A percentile compares a stretch with the other conserved stretches of the same genome.
phyloP scores from a whole-genome alignment of 2,113 vertebrate species.

The Echinops telfairi region DNA sequence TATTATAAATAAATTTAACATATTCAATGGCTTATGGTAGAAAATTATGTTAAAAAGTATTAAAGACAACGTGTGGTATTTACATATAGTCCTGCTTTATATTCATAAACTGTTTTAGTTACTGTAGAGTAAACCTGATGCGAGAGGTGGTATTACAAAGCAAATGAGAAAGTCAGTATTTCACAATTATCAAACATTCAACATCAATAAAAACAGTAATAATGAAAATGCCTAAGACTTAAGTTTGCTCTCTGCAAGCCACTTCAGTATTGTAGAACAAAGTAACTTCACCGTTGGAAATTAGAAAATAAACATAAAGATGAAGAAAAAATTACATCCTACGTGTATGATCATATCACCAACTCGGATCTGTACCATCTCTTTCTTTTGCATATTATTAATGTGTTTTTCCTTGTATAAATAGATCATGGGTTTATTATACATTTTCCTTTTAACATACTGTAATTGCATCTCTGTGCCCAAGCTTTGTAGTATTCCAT shows the following conservation, averaged over 20 bases:
- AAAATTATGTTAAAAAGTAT: neutral
- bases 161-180: conserved; percentile 6
- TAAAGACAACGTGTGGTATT: neutral
- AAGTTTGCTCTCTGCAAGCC: neutral
- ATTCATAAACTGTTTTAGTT: conserved; percentile 14
- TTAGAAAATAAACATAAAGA: neutral
- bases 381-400: neutral
- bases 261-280: neutral
- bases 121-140: neutral
- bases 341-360: neutral
- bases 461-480: neutral
- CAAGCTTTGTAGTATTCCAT: neutral
- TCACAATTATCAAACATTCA: conserved; percentile 7
- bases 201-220: neutral
- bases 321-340: neutral
- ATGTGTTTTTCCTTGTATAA: neutral
- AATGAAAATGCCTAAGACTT: neutral
- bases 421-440: neutral
- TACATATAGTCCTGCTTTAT: neutral
- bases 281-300: neutral
- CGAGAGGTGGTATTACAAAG: neutral
- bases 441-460: neutral
- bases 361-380: neutral
- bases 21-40: neutral
- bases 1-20: neutral